A percentile compares a stretch with the other conserved stretches of the same genome.
These are phyloP conservation scores for Gyps fulvus DNA, from an alignment of 2,113 vertebrate species.

Conservation along the genomic window DNA sequence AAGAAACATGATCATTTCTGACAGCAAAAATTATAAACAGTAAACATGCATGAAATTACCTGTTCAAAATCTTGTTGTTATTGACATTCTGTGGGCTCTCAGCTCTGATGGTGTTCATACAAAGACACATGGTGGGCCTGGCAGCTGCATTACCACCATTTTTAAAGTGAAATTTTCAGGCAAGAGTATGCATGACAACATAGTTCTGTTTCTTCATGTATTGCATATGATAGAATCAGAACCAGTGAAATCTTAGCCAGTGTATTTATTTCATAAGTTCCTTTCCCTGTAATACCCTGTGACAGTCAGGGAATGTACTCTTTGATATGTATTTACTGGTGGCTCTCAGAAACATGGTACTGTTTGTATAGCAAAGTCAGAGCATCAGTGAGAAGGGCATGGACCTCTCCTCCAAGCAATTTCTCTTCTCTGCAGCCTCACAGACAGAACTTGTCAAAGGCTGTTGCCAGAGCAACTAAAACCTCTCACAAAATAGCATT, in stretches of 20 bases:
- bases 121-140: neutral
- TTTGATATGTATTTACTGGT: neutral
- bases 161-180: neutral
- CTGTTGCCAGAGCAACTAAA: slow-evolving; percentile 72
- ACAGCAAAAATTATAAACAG: neutral
- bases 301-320: slow-evolving; percentile 14
- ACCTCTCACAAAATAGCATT: slow-evolving; percentile 52
- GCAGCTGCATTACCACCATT: neutral
- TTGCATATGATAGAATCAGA: neutral
- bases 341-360: neutral
- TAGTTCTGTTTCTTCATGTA: neutral
- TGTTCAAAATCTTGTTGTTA: neutral
- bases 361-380: slow-evolving; percentile 45
- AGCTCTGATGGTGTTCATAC: neutral
- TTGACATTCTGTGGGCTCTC: neutral
- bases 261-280: neutral
- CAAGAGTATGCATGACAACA: neutral
- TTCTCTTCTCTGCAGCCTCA: slow-evolving; percentile 30
- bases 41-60: neutral
- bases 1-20: neutral
- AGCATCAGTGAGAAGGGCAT: neutral
- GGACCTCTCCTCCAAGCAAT: neutral
- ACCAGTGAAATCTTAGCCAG: neutral
- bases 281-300: neutral
- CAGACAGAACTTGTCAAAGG: slow-evolving; percentile 36